A percentile compares a stretch with the other conserved stretches of the same genome.
These are phyloP conservation scores for Hippotragus niger DNA, from an alignment of 2,113 vertebrate species.

Conservation along the genomic window DNA sequence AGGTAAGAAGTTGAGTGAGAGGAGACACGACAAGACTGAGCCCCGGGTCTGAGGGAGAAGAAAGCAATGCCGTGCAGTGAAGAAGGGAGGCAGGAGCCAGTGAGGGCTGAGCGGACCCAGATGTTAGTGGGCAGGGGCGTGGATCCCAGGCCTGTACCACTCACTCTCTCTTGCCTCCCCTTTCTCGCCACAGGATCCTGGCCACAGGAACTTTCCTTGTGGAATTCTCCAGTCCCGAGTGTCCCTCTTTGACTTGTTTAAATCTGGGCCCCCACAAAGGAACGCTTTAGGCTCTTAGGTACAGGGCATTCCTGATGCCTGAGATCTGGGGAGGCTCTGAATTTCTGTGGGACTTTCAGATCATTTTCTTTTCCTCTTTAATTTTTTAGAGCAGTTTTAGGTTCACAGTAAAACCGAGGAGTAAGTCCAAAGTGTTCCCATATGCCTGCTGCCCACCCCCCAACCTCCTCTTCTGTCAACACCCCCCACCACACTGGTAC, in stretches of 20 bases:
- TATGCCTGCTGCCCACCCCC: neutral
- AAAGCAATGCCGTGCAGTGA: too few relatives aligned
- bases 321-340: neutral
- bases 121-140: accelerated
- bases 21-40: neutral
- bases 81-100: too few relatives aligned
- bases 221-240: neutral
- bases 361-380: neutral
- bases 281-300: neutral
- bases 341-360: neutral
- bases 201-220: neutral
- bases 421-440: neutral
- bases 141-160: too few relatives aligned
- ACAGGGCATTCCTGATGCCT: neutral
- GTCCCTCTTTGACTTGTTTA: neutral
- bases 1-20: neutral
- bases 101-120: neutral
- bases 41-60: neutral
- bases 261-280: neutral
- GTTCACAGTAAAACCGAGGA: neutral
- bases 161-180: neutral
- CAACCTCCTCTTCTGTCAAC: neutral
- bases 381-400: neutral
- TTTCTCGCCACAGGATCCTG: neutral
- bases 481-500: neutral